Percentiles rank a stretch among this genome's conserved stretches.
Conservation (phyloP, 2,113 vertebrate genomes). For the Elaphurus davidianus region DNA sequence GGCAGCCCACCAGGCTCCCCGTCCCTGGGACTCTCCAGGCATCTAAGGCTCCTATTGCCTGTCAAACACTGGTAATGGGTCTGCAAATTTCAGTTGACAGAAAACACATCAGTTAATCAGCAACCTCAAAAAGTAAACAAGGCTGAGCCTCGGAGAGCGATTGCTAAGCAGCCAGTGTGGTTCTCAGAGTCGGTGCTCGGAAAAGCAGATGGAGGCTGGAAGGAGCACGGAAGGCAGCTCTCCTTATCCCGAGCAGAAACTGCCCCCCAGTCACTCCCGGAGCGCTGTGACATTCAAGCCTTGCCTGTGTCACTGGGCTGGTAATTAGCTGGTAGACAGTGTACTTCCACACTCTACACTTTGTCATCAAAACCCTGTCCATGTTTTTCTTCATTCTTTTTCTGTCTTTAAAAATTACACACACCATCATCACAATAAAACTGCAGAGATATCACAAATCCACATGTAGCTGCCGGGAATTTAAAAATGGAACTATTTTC, state of each 20-base stretch:
- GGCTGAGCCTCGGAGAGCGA: conserved; percentile 32
- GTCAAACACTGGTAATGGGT: conserved; percentile 37
- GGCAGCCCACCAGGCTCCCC: too few species aligned
- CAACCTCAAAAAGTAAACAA: conserved; percentile 57
- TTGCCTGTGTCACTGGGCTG: not conserved
- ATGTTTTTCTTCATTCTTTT: not conserved
- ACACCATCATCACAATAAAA: not conserved
- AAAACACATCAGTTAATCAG: conserved; percentile 63
- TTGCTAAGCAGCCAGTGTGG: not conserved
- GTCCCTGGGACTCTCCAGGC: too few species aligned
- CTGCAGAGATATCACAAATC: not conserved
- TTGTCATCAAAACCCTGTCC: not conserved
- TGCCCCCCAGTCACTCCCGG: not conserved
- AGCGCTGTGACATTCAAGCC: not conserved
- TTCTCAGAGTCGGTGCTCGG: not conserved
- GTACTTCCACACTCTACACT: not conserved
- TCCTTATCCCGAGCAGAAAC: not conserved
- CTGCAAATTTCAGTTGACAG: conserved; percentile 54
- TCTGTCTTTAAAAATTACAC: not conserved
- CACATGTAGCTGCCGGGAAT: not conserved
- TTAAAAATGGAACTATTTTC: not conserved
- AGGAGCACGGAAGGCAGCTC: not conserved
- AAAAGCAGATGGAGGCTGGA: not conserved
- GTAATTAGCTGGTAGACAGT: not conserved
- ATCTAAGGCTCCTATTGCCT: conserved; percentile 2